Evolutionary conservation across 2,888 invertebrate genomes (phyloP), one percentile per base, ranked within the genome.

Genomic region (Trissolcus japonicus): DNA sequence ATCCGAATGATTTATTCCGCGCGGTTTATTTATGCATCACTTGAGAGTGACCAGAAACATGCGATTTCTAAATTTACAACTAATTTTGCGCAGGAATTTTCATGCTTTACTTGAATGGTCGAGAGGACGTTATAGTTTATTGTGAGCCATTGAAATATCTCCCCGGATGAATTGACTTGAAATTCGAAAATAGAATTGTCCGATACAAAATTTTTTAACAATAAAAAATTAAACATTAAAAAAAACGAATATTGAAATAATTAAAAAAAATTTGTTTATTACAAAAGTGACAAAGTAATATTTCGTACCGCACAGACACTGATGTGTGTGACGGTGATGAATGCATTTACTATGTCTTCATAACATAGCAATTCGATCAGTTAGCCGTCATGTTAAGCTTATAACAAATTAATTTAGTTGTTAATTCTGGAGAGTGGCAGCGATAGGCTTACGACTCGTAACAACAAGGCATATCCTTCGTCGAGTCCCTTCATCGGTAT

Each of bases 401-500:
- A 43, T 3, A 59, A 46, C 46, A 63, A 63, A 53, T 63, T 41
- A 63, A 63, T 63, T 63, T 63, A 54, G 41, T 54, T 43, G 62
- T 63, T 63, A 54, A 54, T 43, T 63, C 29, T 46, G 55, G 55
- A 35, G 35, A 35, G 35, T 35, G 11, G 35, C 35, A 35, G 35
- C 35, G 35, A 35, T 35, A 35, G 35, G 35, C 35, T 35, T 35
- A 35, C 35, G 35, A 35, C 9, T 35, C 35, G 35, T 35, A 35
- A 35, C 35, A 35, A 35, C 35, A 35, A 9, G 35, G 35, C 35
- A 35, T 35, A 46, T 46, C 46, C 46, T 46, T 16, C 46, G 16
- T n/a, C 16, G n/a, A 16, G 46, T 46, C 16, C 46, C 46, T 65
- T 66, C 56, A 51, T 61, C 43, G 73, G 61, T 73, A 73, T 73